Conservation (phyloP, 2,888 invertebrate genomes). For the Pollenia griseotomentosa region DNA sequence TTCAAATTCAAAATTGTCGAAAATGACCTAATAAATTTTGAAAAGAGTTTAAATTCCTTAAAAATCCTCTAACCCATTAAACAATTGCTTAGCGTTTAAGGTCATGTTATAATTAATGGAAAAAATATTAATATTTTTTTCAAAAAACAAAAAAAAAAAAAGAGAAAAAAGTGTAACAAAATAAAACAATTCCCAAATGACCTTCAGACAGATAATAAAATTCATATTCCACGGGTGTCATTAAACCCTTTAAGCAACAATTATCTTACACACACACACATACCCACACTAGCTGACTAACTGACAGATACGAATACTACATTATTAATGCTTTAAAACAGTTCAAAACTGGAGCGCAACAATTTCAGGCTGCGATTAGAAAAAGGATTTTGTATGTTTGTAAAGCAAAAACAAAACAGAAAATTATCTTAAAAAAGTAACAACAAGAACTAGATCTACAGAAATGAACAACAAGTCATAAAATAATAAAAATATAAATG, state of each 20-base stretch:
- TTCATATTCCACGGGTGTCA: slow-evolving; percentile 77
- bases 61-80: slow-evolving; percentile 25
- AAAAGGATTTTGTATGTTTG: slow-evolving; percentile 53
- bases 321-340: slow-evolving; percentile 66
- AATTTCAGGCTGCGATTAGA: slow-evolving; percentile 72
- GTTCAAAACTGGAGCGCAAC: slow-evolving; percentile 75
- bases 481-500: slow-evolving; percentile 81
- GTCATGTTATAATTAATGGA: slow-evolving; percentile 1
- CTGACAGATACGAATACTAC: not conserved
- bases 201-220: slow-evolving; percentile 78
- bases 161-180: not conserved
- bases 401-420: slow-evolving; percentile 12
- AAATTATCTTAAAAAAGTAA: slow-evolving; percentile 1
- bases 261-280: not conserved
- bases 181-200: slow-evolving; percentile 71
- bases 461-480: slow-evolving; percentile 56
- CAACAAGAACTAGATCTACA: not conserved
- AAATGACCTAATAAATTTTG: slow-evolving; percentile 49
- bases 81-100: slow-evolving; percentile 23
- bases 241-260: slow-evolving; percentile 49
- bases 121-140: slow-evolving; percentile 35
- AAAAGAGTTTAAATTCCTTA: slow-evolving; percentile 49
- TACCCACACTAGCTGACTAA: not conserved
- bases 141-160: not conserved
- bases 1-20: slow-evolving; percentile 28